Percentiles rank a stretch among this genome's conserved stretches.
These are phyloP conservation scores for Aphidius gifuensis DNA, from an alignment of 1,140 invertebrate species.

Conservation along the genomic window DNA sequence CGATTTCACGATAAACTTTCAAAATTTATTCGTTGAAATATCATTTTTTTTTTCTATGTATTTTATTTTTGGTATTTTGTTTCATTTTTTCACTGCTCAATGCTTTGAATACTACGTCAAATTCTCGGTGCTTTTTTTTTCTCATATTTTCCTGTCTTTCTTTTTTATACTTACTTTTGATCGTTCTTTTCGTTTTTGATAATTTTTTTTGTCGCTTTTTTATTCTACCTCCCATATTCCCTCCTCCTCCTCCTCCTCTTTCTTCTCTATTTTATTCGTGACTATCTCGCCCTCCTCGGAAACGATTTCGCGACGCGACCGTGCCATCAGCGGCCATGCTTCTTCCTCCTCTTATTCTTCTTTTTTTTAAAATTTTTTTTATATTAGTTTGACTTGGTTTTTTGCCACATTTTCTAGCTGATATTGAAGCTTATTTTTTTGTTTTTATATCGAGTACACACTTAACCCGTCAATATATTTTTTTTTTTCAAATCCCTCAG, in stretches of 20 bases:
- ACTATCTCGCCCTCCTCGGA: conserved; percentile 13
- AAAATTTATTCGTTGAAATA: conserved; percentile 29
- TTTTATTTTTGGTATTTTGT: conserved; percentile 32
- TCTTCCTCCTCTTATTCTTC: conserved; percentile 4
- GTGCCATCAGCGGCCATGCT: conserved; percentile 20
- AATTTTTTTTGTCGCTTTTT: neutral
- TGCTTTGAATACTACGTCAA: neutral
- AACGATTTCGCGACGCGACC: conserved; percentile 20
- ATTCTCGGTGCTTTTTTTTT: conserved; percentile 15
- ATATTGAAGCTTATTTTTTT: no score
- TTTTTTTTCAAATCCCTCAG: neutral
- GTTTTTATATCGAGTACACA: no score
- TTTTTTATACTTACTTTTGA: neutral
- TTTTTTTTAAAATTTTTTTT: conserved; percentile 10
- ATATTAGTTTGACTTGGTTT: neutral
- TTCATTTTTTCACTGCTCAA: conserved; percentile 19
- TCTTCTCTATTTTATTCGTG: conserved; percentile 22
- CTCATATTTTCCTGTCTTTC: neutral
- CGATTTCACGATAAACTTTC: conserved; percentile 52
- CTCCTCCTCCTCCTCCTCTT: conserved; percentile 5
- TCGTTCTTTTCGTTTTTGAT: no score
- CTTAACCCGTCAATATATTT: neutral
- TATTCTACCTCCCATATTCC: neutral
- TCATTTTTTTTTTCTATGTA: no score
- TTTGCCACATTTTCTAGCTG: no score